Conservation (phyloP, 2,888 invertebrate species). For the Trypoxylon attenuatum region DNA sequence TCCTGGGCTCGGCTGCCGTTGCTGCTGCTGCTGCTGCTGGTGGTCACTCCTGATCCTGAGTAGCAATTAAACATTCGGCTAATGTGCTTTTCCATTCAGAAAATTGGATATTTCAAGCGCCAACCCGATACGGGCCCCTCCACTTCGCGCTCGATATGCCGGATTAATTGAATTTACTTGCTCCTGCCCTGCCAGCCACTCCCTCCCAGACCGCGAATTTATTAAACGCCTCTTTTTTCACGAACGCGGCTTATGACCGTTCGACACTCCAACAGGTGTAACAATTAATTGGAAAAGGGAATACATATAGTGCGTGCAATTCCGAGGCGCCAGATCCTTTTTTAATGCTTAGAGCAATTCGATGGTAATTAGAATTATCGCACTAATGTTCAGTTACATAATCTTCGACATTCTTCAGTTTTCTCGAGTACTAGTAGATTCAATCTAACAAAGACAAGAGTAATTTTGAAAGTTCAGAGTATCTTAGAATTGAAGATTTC, state of each 20-base stretch:
- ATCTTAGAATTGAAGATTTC: too few species aligned
- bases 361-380: too few species aligned
- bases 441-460: too few species aligned
- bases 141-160: slow-evolving; percentile 58
- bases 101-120: slow-evolving; percentile 68
- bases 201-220: slow-evolving; percentile 53
- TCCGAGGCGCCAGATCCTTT: too few species aligned
- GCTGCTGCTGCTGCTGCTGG: slow-evolving; percentile 25
- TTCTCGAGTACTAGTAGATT: too few species aligned
- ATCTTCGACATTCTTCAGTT: too few species aligned
- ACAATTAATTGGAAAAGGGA: too few species aligned
- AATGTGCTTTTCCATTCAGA: slow-evolving; percentile 72
- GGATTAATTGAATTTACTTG: slow-evolving; percentile 66
- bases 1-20: slow-evolving; percentile 37
- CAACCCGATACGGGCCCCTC: slow-evolving; percentile 20
- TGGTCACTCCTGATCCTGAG: slow-evolving; percentile 64
- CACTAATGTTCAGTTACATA: too few species aligned
- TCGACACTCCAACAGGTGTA: slow-evolving; percentile 20
- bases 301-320: too few species aligned
- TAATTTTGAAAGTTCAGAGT: too few species aligned
- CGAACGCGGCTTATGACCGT: not conserved
- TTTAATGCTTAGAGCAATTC: too few species aligned
- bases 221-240: slow-evolving; percentile 57
- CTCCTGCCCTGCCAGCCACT: slow-evolving; percentile 22
- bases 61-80: slow-evolving; percentile 71